phyloP scores from a whole-genome alignment of 1,140 invertebrate genomes.

The Littorina saxatilis region DNA sequence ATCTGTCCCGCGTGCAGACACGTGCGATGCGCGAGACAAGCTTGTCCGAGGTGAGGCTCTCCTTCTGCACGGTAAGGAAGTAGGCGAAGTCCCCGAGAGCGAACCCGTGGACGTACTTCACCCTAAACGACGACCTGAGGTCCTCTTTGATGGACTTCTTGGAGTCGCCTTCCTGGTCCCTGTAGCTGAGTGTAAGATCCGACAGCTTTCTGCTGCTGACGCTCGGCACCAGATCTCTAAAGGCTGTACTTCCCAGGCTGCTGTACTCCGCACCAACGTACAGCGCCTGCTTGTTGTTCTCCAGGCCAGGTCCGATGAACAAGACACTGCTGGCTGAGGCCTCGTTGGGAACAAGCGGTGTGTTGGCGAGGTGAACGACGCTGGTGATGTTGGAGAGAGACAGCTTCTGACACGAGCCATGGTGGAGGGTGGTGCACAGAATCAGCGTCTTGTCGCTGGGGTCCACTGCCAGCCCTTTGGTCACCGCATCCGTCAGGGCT shows the following conservation, averaged over 20 bases:
- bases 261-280: slow-evolving; percentile 96
- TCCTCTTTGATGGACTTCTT: slow-evolving; percentile 48
- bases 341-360: slow-evolving; percentile 96
- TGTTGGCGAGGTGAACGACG: slow-evolving; percentile 86
- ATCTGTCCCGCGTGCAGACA: slow-evolving; percentile 96
- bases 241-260: slow-evolving; percentile 47
- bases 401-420: slow-evolving; percentile 91
- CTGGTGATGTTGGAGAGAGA: slow-evolving; percentile 93
- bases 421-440: slow-evolving; percentile 92
- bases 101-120: slow-evolving; percentile 97
- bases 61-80: slow-evolving; percentile 95
- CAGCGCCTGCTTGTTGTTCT: slow-evolving; percentile 85
- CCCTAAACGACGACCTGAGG: slow-evolving; percentile 71
- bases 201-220: slow-evolving; percentile 93
- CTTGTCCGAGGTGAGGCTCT: slow-evolving; percentile 69
- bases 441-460: slow-evolving; percentile 92
- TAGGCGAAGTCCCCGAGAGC: slow-evolving; percentile 97
- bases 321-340: slow-evolving; percentile 94
- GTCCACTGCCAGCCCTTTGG: slow-evolving; percentile 96
- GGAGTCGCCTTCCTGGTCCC: slow-evolving; percentile 78
- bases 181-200: slow-evolving; percentile 93
- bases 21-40: slow-evolving; percentile 95
- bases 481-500: slow-evolving; percentile 91
- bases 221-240: slow-evolving; percentile 90
- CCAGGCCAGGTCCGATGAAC: slow-evolving; percentile 93